Evolutionary conservation across 2,113 vertebrate species (phyloP), one percentile per base, ranked within the genome.

Genomic region (Dissostichus mawsoni): DNA sequence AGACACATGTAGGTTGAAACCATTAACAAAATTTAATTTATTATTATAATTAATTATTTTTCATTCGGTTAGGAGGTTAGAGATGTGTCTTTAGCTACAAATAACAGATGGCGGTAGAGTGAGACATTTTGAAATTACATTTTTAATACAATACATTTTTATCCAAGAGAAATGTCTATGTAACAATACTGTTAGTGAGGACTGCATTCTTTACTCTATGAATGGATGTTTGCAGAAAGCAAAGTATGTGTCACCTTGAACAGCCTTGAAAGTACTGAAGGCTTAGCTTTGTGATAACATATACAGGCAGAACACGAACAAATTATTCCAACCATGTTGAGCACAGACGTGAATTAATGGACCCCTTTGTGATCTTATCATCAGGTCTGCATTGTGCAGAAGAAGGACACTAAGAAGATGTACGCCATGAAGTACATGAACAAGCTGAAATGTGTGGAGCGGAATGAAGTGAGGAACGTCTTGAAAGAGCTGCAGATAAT

Each of bases 341-440:
- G 5, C 2, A 41, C 5, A 20, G n/a, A 3, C 11, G 12, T 51
- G 9, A 69, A 8, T 11, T 4, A 66, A 29, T 23, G n/a, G 1
- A n/a, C 8, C 33, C 5, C 56, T 29, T 0, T 80, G 36, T 80
- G 11, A 47, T 71, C 63, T 52, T 11, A 8, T 67, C 16, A 29
- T 29, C 87, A 99, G 98, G 98, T 99, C 17, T 99, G 98, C 45
- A 98, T 99, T 5, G 98, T 99, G 16, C 98, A 98, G 84, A 99
- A 99, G 95, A 98, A 96, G 1, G 98, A 99, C 87, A 99, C 98
- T 1, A 98, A 98, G 95, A 99, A 98, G 88, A 98, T 99, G 98
- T 99, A 98, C 0, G 98, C 98, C 20, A 99, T 99, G 98, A 99
- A 99, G 92, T 99, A 99, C 86, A 96, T 99, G 98, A 99, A 99